Evolutionary conservation across 2,113 vertebrate species (phyloP).

Genomic region (Holacanthus passer): DNA sequence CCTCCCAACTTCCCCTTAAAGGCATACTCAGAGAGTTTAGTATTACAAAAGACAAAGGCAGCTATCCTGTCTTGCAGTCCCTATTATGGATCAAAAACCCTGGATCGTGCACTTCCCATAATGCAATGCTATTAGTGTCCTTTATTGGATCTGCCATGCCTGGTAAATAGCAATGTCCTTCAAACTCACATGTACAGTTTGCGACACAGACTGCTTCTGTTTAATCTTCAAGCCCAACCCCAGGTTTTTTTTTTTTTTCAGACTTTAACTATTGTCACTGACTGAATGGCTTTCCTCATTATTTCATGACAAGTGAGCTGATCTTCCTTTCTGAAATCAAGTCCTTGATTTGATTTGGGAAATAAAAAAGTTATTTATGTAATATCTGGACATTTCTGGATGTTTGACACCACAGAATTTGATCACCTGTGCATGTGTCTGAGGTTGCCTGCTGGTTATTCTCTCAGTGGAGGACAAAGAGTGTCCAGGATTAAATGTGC

Average conservation of each 20-base stretch:
- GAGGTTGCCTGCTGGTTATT: background rate
- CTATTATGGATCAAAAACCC: background rate
- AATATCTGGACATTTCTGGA: too few species aligned
- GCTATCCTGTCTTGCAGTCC: background rate
- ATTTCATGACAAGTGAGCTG: background rate
- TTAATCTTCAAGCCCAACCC: background rate
- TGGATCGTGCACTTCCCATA: background rate
- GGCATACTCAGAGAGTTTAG: background rate
- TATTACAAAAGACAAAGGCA: background rate
- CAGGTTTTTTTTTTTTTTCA: background rate
- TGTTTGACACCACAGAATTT: too few species aligned
- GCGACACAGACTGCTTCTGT: background rate
- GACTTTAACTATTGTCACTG: background rate
- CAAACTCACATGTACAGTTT: background rate
- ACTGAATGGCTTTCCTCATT: background rate
- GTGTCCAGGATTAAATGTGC: background rate
- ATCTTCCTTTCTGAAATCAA: background rate
- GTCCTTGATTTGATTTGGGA: too few species aligned
- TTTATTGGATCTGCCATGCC: background rate
- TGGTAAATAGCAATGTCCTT: background rate
- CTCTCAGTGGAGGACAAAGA: background rate
- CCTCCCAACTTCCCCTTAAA: background rate
- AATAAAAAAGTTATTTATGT: too few species aligned
- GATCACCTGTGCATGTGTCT: background rate
- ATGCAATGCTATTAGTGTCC: background rate